Conservation (phyloP, 1,140 invertebrate species). For the Wiebesia pumilae region DNA sequence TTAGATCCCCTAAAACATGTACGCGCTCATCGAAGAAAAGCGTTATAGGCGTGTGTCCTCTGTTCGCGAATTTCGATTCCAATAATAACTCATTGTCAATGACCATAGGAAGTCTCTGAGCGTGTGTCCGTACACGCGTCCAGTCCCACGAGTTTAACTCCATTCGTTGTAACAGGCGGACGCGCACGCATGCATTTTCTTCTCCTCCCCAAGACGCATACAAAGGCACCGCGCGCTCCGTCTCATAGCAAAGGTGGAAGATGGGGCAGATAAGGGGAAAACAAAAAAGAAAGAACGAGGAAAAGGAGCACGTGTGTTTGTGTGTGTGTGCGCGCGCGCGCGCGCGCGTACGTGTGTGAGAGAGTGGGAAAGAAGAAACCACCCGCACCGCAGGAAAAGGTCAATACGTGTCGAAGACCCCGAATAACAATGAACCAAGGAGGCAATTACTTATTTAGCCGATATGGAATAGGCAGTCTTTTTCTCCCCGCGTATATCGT, state of each 20-base stretch:
- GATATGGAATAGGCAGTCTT: constrained; percentile 21
- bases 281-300: neutral
- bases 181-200: constrained; percentile 54
- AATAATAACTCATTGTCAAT: constrained; percentile 59
- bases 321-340: neutral
- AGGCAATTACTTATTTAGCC: constrained; percentile 53
- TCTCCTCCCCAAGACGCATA: constrained; percentile 29
- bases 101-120: neutral
- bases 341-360: neutral
- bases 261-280: constrained; percentile 35
- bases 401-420: constrained; percentile 54
- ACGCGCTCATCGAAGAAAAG: too few relatives aligned
- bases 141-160: constrained; percentile 47
- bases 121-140: constrained; percentile 4
- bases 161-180: constrained; percentile 42
- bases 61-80: constrained; percentile 53
- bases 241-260: constrained; percentile 29
- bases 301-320: neutral
- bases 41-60: too few relatives aligned
- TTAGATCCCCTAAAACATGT: too few relatives aligned
- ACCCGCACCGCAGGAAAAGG: constrained; percentile 35
- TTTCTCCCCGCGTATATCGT: constrained; percentile 10
- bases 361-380: neutral
- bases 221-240: constrained; percentile 45
- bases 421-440: constrained; percentile 50